These are phyloP conservation scores for Thumatha senex DNA, from an alignment of 2,888 invertebrate species.

Conservation along the genomic window DNA sequence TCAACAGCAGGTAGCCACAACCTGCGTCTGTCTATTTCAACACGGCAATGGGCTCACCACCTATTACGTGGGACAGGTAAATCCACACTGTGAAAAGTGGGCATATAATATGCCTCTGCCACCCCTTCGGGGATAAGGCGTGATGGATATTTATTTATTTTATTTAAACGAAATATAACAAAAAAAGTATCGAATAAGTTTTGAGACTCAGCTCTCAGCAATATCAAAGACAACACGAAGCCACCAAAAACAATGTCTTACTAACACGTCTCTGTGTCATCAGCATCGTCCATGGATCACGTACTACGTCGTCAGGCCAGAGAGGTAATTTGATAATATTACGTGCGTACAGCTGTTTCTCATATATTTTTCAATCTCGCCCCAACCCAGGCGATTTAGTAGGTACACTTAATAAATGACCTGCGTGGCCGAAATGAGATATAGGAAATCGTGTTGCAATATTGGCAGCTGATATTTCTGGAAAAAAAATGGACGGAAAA, in stretches of 20 bases:
- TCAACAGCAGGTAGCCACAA: too few species aligned
- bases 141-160: too few species aligned
- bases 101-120: too few species aligned
- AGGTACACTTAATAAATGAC: slow-evolving; percentile 38
- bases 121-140: too few species aligned
- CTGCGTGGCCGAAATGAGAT: slow-evolving; percentile 38
- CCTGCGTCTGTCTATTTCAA: too few species aligned
- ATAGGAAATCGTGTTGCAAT: slow-evolving; percentile 30
- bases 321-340: slow-evolving; percentile 69
- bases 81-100: too few species aligned
- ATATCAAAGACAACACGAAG: too few species aligned
- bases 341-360: slow-evolving; percentile 63
- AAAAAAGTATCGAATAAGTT: too few species aligned
- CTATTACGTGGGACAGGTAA: too few species aligned
- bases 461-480: slow-evolving; percentile 29
- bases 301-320: slow-evolving; percentile 56
- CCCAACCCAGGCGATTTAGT: slow-evolving; percentile 37
- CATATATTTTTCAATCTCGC: slow-evolving; percentile 64
- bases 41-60: too few species aligned
- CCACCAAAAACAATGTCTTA: slow-evolving; percentile 22
- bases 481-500: slow-evolving; percentile 11
- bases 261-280: slow-evolving; percentile 33
- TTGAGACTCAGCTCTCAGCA: too few species aligned
- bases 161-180: too few species aligned
- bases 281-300: slow-evolving; percentile 53